phyloP scores from a whole-genome alignment of 2,113 vertebrate species.

The Aegypius monachus region DNA sequence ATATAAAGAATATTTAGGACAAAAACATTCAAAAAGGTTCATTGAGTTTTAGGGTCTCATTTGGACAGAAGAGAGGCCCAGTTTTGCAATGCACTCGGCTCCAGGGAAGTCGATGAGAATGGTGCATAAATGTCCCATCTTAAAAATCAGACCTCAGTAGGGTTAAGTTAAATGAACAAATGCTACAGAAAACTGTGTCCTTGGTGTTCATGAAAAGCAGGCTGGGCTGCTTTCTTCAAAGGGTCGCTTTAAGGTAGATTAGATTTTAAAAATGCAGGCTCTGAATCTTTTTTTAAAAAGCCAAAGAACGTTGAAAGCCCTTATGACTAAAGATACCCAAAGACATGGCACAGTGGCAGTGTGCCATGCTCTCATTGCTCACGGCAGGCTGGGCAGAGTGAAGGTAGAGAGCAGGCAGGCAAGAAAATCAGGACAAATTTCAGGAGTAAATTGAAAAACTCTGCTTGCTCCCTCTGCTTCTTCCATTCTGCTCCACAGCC shows the following conservation, averaged over 20 bases:
- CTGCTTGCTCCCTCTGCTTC: neutral
- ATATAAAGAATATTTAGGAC: neutral
- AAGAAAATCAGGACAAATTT: slow-evolving; percentile 7
- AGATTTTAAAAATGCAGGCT: slow-evolving; percentile 2
- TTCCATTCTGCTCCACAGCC: neutral
- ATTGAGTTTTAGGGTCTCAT: neutral
- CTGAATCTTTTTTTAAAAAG: neutral
- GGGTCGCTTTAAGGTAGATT: neutral
- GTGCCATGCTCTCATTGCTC: slow-evolving; percentile 3
- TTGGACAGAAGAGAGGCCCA: neutral
- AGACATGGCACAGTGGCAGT: slow-evolving; percentile 18
- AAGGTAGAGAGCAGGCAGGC: neutral
- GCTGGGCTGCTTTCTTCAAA: neutral
- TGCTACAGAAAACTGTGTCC: neutral
- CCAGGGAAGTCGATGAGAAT: fast-evolving
- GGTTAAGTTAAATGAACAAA: neutral
- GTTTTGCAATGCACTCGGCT: neutral
- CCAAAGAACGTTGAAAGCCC: neutral
- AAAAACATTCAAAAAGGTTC: neutral
- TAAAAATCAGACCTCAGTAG: neutral
- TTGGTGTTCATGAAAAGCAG: neutral
- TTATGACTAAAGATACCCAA: slow-evolving; percentile 3
- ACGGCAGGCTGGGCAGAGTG: neutral
- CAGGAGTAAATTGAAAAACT: neutral
- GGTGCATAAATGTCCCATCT: fast-evolving